Base-by-base conservation (phyloP, 2,113 vertebrate species). In the Gobius niger region DNA sequence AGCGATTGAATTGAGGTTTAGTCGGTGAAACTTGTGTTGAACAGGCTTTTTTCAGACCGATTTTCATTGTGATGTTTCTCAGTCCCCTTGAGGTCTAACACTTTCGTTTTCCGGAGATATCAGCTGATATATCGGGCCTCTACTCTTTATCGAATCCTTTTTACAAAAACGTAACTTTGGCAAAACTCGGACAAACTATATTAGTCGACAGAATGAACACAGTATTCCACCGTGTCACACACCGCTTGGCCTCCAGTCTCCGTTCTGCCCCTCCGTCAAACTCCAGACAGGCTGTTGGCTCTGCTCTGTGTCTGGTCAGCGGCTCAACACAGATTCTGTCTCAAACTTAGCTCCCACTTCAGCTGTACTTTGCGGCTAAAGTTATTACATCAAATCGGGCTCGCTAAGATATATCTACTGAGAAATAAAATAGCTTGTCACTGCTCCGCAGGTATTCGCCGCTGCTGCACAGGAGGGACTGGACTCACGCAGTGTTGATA, bases 241-340 rank as follows among this genome's bases (percentile, higher is more conserved):
- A 46, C 44, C 10, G 44, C 10, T 1, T 9, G 2, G 10, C 7
- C 7, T 7, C 7, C 44, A 7, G 44, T 7, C 24, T 34, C 49
- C 49, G 3, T 5, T 52, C 16, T 52, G 8, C 16, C n/a, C 51
- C 10, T 16, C 51, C 5, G 7, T 52, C 24, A 3, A 34, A 4
- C 24, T 34, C 24, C 72, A 62, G 72, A 62, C 76, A 76, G 72
- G 60, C 47, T n/a, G n/a, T n/a, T n/a, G 10, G 63, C 54, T 46
- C 78, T 75, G 85, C 19, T 49, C 40, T 47, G 50, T 81, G 78
- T 82, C 24, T 82, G 78, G 78, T 86, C 86, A 91, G 88, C 85
- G 87, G 86, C 71, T 79, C 72, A 47, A 83, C 82, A 78, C 82
- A 86, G 85, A 89, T 81, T 84, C 86, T 88, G 83, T 85, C 78